phyloP scores from a whole-genome alignment of 2,888 invertebrate genomes.

The Mythimna pallens region DNA sequence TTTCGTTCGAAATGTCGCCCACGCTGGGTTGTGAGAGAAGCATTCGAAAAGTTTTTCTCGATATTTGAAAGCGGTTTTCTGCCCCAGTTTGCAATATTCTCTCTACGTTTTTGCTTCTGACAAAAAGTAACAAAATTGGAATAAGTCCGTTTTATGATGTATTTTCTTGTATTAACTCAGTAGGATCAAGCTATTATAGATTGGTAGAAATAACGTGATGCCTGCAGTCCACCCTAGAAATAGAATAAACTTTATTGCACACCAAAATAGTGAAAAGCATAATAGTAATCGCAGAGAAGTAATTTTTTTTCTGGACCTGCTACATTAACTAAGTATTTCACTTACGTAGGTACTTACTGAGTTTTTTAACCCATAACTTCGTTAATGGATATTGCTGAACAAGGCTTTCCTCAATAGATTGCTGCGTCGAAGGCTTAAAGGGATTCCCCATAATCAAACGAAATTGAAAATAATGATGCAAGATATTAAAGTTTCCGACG shows the following conservation, averaged over 20 bases:
- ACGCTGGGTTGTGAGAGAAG: background rate
- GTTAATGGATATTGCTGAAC: conserved; percentile 26
- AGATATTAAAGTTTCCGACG: conserved; percentile 51
- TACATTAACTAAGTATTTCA: background rate
- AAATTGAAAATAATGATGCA: conserved; percentile 58
- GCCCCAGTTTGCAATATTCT: background rate
- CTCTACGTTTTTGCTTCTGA: background rate
- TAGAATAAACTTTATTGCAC: too few relatives aligned
- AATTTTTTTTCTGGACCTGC: background rate
- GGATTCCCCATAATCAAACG: conserved; percentile 46
- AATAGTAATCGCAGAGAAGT: too few relatives aligned
- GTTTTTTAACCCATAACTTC: conserved; percentile 1
- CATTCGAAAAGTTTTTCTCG: background rate
- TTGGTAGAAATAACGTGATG: too few relatives aligned
- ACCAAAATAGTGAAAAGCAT: too few relatives aligned
- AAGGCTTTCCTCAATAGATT: conserved; percentile 25
- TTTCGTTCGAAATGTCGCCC: background rate
- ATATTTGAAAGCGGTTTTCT: background rate
- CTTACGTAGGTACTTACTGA: background rate
- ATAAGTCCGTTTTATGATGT: too few relatives aligned
- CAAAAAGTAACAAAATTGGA: background rate
- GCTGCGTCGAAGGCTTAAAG: conserved; percentile 7
- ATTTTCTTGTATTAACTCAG: too few relatives aligned
- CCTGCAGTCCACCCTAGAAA: too few relatives aligned
- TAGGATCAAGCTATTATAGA: background rate